Base-by-base conservation (phyloP, 2,888 invertebrate species). In the Himalopsyche kuldschensis region DNA sequence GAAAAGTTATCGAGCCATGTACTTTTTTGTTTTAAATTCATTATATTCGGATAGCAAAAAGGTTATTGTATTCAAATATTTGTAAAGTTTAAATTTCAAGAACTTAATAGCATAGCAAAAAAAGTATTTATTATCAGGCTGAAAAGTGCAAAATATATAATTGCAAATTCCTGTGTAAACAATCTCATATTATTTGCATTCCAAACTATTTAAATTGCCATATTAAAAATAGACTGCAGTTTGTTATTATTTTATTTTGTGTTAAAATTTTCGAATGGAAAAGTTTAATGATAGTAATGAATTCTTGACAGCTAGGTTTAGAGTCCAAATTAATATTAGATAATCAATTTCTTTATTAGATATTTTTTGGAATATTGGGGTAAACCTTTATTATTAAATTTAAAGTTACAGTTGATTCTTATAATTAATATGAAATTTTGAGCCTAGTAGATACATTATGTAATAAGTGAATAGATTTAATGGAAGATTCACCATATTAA, bases 361-460 rank as follows among this genome's bases (percentile, higher is more conserved):
- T 76, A 41, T 76, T 76, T 75, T 76, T 76, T 76, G 41, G 41
- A 76, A 76, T 76, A 76, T 76, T 76, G 35, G 32, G 35, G 76
- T 76, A 41, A 35, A 24, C 35, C 41, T 76, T 35, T 76, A 32
- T 31, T 76, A 76, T 32, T 35, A n/a, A 35, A 76, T 75, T 69
- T 69, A 69, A 69, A 1, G 32, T 35, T 20, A 76, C 35, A n/a
- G 76, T 76, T 35, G 41, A 76, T 27, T 35, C 32, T 24, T 76
- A 76, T 3, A 76, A 76, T 35, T 76, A 76, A 76, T 76, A 27
- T 32, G 32, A 76, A 32, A 30, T 20, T 76, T 35, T 76, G 41
- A 76, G 41, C 32, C 35, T 41, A 76, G 76, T 35, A 76, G 41
- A 27, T 32, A 76, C 32, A 76, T 35, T 32, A 76, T 41, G 76